Conservation (phyloP, 1,140 invertebrate species). For the Grapholita molesta region DNA sequence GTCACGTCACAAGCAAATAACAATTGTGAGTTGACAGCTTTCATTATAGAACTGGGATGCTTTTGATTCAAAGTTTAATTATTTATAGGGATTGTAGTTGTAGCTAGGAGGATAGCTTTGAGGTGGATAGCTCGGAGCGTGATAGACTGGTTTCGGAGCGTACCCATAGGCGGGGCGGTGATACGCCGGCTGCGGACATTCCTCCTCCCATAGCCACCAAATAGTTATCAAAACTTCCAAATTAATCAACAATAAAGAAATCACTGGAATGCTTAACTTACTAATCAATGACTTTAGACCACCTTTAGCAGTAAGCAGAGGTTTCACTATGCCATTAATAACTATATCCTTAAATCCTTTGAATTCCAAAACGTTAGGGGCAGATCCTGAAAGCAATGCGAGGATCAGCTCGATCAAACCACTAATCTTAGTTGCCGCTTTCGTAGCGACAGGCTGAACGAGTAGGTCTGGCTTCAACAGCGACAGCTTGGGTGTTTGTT, state of each 20-base stretch:
- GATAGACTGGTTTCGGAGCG: conserved; percentile 21
- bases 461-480: conserved; percentile 30
- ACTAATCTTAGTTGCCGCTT: conserved; percentile 47
- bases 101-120: neutral
- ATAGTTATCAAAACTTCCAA: conserved; percentile 60
- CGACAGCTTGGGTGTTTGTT: conserved; percentile 18
- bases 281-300: conserved; percentile 60
- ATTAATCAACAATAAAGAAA: conserved; percentile 61
- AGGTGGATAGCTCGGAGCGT: neutral
- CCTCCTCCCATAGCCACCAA: conserved; percentile 72
- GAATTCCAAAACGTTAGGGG: conserved; percentile 36
- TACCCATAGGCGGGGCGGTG: conserved; percentile 19
- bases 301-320: conserved; percentile 50
- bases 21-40: neutral
- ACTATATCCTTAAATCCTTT: conserved; percentile 58
- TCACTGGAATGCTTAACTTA: conserved; percentile 57
- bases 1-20: neutral
- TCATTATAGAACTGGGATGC: conserved; percentile 31
- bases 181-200: neutral
- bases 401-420: conserved; percentile 50
- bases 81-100: conserved; percentile 35
- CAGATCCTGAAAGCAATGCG: conserved; percentile 44
- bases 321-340: conserved; percentile 57
- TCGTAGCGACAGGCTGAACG: conserved; percentile 42
- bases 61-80: conserved; percentile 8